phyloP scores from a whole-genome alignment of 2,888 invertebrate species.

The Caradrina clavipalpis region DNA sequence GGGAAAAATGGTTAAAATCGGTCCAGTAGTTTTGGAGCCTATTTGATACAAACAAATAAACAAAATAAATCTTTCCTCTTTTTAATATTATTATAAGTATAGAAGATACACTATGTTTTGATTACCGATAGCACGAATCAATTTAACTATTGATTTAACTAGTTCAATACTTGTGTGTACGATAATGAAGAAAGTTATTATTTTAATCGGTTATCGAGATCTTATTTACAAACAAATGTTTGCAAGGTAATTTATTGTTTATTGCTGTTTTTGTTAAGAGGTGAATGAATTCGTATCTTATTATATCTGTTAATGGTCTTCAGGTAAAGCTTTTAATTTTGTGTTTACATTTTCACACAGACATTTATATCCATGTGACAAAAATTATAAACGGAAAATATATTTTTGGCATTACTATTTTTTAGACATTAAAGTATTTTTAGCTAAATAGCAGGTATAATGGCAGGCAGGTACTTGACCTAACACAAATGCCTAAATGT shows the following conservation, averaged over 20 bases:
- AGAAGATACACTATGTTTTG: conserved; percentile 13
- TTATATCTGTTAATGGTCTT: neutral
- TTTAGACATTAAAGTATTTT: neutral
- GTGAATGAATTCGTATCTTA: neutral
- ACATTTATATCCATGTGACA: neutral
- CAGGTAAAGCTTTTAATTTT: neutral
- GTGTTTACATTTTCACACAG: neutral
- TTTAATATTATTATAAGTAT: too few species aligned
- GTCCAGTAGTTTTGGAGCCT: too few species aligned
- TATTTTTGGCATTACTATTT: neutral
- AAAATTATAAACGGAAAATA: neutral
- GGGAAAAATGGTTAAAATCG: too few species aligned
- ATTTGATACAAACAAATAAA: too few species aligned
- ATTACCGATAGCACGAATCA: conserved; percentile 24
- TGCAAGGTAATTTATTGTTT: conserved; percentile 4
- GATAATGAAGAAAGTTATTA: conserved; percentile 10
- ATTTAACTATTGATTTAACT: conserved; percentile 27
- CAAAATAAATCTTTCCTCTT: too few species aligned
- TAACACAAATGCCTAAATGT: neutral
- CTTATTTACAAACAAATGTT: conserved; percentile 33
- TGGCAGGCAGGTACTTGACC: neutral
- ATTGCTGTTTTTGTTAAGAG: neutral
- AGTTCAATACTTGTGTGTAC: neutral
- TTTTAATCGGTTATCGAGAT: conserved; percentile 21
- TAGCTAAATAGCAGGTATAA: neutral